Evolutionary conservation across 2,888 invertebrate species (phyloP).

Genomic region (Drosophila recens): DNA sequence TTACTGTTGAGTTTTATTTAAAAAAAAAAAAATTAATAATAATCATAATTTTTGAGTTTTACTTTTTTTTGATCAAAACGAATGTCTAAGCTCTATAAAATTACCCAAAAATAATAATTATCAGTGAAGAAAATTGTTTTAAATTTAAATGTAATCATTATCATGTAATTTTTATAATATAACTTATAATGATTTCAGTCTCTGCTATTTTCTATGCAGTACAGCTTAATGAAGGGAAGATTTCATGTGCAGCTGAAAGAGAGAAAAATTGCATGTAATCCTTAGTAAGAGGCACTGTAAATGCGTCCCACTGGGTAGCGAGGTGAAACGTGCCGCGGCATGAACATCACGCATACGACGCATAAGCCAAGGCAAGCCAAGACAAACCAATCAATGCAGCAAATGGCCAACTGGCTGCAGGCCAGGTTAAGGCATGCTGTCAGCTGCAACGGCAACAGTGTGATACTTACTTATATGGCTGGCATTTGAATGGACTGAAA

Average conservation of each 20-base stretch:
- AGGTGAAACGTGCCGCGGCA: conserved; percentile 40
- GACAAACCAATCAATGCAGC: conserved; percentile 45
- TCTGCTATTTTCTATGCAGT: too few species aligned
- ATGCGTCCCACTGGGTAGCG: conserved; percentile 20
- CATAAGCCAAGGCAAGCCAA: conserved; percentile 50
- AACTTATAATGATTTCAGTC: too few species aligned
- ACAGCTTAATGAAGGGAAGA: neutral
- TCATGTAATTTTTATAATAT: too few species aligned
- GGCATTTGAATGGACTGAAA: neutral
- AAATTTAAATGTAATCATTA: too few species aligned
- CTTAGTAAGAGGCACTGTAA: too few species aligned
- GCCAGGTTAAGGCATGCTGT: conserved; percentile 1
- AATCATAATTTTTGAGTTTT: too few species aligned
- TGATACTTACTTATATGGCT: conserved; percentile 32
- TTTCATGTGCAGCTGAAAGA: neutral
- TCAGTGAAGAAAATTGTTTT: too few species aligned
- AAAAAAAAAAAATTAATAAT: too few species aligned
- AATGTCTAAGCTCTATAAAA: too few species aligned
- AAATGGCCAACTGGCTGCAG: conserved; percentile 25
- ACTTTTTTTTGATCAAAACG: too few species aligned
- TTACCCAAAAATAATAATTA: too few species aligned
- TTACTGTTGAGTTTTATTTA: too few species aligned
- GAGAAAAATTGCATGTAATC: neutral
- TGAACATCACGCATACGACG: conserved; percentile 56
- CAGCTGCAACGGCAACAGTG: neutral